Percentiles rank a stretch among this genome's conserved stretches.
phyloP scores from a whole-genome alignment of 2,113 vertebrate species.

The Tursiops truncatus region DNA sequence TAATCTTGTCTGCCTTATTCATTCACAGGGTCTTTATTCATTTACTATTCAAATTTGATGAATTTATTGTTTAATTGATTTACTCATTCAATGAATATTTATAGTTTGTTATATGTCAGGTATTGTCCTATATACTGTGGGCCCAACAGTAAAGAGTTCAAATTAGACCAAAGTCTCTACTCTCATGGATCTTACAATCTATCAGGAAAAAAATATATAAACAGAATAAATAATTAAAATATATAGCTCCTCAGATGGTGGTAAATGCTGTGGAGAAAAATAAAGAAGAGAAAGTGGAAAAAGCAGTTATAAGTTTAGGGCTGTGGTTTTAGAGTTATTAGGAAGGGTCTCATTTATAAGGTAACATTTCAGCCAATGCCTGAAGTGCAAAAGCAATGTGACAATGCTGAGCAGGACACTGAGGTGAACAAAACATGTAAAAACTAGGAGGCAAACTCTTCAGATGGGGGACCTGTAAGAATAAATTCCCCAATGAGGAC shows the following conservation, averaged over 20 bases:
- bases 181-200: not conserved
- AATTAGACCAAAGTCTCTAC: not conserved
- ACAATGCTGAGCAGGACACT: not conserved
- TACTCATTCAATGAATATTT: not conserved
- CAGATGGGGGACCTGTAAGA: not conserved
- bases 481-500: not conserved
- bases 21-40: not conserved
- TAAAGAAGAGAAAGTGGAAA: not conserved
- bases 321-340: not conserved
- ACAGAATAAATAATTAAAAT: not conserved
- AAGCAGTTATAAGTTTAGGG: not conserved
- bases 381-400: not conserved
- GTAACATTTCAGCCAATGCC: not conserved
- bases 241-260: not conserved
- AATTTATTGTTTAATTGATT: not conserved
- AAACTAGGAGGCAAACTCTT: not conserved
- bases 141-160: not conserved
- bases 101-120: not conserved
- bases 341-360: not conserved
- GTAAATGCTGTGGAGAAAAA: not conserved
- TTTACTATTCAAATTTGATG: not conserved
- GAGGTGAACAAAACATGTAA: not conserved
- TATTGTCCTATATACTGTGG: not conserved
- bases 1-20: not conserved
- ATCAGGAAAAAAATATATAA: not conserved